These are phyloP conservation scores for Sabatieria punctata DNA, from an alignment of 2,888 invertebrate species.

Conservation along the genomic window DNA sequence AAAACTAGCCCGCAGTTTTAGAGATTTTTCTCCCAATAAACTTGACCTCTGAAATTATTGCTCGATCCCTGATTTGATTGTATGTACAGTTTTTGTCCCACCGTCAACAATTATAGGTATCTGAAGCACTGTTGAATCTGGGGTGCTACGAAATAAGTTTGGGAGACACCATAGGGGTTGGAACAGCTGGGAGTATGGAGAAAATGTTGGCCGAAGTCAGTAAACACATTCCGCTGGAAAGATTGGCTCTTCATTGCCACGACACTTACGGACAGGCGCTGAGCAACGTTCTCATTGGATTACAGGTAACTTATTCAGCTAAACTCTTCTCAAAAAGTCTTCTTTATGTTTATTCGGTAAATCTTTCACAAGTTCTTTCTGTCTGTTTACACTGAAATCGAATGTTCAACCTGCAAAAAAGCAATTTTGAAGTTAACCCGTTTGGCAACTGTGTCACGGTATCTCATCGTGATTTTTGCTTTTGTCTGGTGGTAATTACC, in stretches of 20 bases:
- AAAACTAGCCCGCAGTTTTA: no score
- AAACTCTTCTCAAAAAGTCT: not conserved
- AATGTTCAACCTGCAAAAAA: no score
- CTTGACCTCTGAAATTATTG: no score
- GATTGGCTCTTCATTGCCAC: conserved; percentile 82
- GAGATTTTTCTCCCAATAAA: no score
- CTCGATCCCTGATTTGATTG: no score
- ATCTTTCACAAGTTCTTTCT: no score
- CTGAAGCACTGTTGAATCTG: conserved; percentile 52
- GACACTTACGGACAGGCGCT: conserved; percentile 95
- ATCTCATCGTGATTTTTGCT: no score
- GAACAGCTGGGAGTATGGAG: conserved; percentile 49
- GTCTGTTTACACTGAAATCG: no score
- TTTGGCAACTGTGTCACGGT: no score
- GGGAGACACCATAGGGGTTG: conserved; percentile 93
- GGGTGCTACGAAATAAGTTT: conserved; percentile 91
- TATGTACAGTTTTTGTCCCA: no score
- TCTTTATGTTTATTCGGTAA: not conserved
- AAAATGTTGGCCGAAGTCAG: conserved; percentile 58
- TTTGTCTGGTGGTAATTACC: no score
- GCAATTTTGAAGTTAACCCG: no score
- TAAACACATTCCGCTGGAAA: conserved; percentile 44
- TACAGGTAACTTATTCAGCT: conserved; percentile 44
- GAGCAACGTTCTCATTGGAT: conserved; percentile 70
- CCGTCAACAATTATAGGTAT: conserved; percentile 39